Conservation (phyloP, 2,797 vertebrate species). For the Betta splendens region DNA sequence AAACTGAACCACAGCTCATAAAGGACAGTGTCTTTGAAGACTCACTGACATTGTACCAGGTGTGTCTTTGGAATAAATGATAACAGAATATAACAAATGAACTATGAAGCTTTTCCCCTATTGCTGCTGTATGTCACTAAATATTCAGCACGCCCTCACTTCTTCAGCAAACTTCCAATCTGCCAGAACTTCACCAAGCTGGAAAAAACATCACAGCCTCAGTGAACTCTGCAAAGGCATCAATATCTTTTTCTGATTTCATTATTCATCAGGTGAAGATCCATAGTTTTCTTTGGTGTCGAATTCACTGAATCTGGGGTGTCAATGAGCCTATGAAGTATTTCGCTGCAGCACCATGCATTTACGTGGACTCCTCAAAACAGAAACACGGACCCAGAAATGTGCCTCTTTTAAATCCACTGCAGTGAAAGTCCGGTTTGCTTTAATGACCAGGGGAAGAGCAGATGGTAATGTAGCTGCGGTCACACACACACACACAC, state of each 20-base stretch:
- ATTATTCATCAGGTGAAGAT: slow-evolving; percentile 34
- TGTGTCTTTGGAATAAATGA: too few species aligned
- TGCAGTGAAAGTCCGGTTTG: background rate
- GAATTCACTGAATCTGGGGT: background rate
- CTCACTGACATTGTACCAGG: too few species aligned
- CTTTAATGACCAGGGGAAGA: too few species aligned
- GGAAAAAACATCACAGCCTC: background rate
- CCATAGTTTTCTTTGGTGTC: slow-evolving; percentile 10
- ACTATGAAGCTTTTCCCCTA: background rate
- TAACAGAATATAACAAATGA: background rate
- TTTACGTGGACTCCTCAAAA: background rate
- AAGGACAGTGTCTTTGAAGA: too few species aligned
- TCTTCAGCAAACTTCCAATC: background rate
- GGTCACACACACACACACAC: too few species aligned
- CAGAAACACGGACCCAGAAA: background rate
- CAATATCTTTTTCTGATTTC: slow-evolving; percentile 6
- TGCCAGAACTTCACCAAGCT: background rate
- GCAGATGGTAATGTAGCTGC: too few species aligned
- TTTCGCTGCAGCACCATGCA: background rate
- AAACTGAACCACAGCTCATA: too few species aligned
- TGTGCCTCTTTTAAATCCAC: background rate
- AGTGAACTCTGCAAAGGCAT: slow-evolving; percentile 2
- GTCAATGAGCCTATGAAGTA: slow-evolving; percentile 7
- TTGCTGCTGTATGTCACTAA: background rate
- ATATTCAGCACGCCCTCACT: background rate